phyloP scores from a whole-genome alignment of 1,140 invertebrate species.

The Sipha flava region DNA sequence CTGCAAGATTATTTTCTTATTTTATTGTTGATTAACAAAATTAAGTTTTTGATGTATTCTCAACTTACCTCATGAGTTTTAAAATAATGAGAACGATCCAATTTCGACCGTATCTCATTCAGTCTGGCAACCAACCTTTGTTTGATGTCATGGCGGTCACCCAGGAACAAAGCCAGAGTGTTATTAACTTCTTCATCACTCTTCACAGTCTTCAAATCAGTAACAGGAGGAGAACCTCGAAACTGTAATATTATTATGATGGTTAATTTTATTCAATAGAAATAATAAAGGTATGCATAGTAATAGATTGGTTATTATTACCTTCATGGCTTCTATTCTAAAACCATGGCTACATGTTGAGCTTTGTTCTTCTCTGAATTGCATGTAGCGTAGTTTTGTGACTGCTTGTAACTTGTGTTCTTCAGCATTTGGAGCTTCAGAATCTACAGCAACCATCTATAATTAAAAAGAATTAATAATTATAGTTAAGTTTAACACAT shows the following conservation, averaged over 20 bases:
- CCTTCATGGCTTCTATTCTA: slow-evolving; percentile 90
- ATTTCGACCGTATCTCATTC: slow-evolving; percentile 62
- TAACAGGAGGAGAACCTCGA: slow-evolving; percentile 62
- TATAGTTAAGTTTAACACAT: too few species aligned
- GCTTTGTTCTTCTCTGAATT: slow-evolving; percentile 86
- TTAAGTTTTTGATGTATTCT: not conserved
- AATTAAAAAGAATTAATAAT: not conserved
- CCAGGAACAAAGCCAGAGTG: slow-evolving; percentile 70
- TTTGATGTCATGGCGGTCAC: slow-evolving; percentile 55
- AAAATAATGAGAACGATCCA: slow-evolving; percentile 83
- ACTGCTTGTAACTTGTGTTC: slow-evolving; percentile 71
- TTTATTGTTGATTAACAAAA: not conserved
- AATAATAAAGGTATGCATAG: too few species aligned
- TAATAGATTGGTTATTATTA: slow-evolving; percentile 40
- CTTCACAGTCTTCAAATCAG: slow-evolving; percentile 68
- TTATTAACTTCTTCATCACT: slow-evolving; percentile 65
- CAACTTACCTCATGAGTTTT: slow-evolving; percentile 70
- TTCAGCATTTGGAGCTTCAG: slow-evolving; percentile 69
- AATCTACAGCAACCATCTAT: slow-evolving; percentile 86
- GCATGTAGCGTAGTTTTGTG: slow-evolving; percentile 90
- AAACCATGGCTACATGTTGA: slow-evolving; percentile 89
- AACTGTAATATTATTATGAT: slow-evolving; percentile 43
- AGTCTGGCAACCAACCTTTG: slow-evolving; percentile 63
- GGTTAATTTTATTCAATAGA: not conserved
- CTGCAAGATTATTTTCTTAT: slow-evolving; percentile 44